Percentiles rank a stretch among this genome's conserved stretches.
Conservation (phyloP, 2,797 vertebrate species). For the Fratercula arctica region DNA sequence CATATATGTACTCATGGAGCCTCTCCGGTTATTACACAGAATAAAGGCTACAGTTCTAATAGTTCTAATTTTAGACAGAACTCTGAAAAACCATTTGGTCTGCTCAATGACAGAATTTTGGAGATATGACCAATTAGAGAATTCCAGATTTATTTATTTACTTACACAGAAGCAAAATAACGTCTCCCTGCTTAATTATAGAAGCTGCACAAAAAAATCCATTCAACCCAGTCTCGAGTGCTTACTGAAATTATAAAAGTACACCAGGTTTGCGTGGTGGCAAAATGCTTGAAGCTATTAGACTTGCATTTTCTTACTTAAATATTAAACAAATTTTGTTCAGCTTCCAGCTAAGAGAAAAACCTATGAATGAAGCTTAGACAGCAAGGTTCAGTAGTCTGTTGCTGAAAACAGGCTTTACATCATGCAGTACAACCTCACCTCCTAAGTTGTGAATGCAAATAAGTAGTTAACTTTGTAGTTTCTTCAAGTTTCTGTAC, state of each 20-base stretch:
- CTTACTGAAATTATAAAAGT: background rate
- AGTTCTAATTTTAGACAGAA: background rate
- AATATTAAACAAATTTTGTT: background rate
- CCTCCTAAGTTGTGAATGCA: slow-evolving; percentile 86
- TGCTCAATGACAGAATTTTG: background rate
- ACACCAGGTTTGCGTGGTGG: background rate
- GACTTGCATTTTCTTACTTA: background rate
- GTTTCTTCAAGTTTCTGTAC: slow-evolving; percentile 84
- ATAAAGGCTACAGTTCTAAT: background rate
- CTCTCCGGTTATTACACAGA: background rate
- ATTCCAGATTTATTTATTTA: background rate
- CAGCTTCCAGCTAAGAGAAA: background rate
- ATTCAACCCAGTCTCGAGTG: background rate
- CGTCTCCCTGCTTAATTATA: background rate
- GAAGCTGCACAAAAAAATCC: background rate
- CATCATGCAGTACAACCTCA: background rate
- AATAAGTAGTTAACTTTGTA: slow-evolving; percentile 78
- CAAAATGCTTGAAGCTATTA: background rate
- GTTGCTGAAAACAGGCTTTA: background rate
- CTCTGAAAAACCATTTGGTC: background rate
- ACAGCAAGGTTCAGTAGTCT: background rate
- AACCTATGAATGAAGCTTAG: background rate
- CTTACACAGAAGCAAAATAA: background rate
- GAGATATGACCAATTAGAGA: background rate
- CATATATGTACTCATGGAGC: background rate